Conservation (phyloP, 2,888 invertebrate genomes). For the Agapostemon virescens region DNA sequence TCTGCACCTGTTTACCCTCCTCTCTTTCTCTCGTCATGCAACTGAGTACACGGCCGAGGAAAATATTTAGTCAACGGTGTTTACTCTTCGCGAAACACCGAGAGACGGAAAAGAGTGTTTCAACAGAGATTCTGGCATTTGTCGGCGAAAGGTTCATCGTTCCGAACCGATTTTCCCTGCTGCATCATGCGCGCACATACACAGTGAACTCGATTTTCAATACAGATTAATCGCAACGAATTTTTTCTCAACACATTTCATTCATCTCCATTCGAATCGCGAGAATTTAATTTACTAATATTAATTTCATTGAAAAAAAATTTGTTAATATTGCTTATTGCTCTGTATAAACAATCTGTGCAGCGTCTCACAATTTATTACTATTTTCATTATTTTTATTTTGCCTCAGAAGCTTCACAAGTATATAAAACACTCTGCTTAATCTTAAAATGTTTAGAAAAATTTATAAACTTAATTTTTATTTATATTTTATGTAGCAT, state of each 20-base stretch:
- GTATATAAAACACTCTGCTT: no score
- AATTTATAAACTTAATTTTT: no score
- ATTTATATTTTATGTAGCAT: background rate
- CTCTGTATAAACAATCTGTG: no score
- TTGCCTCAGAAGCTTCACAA: no score
- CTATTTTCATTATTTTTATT: no score
- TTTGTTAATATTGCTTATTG: no score
- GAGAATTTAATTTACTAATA: background rate
- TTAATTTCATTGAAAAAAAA: background rate
- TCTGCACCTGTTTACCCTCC: background rate
- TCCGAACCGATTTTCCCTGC: background rate
- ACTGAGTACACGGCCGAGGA: background rate
- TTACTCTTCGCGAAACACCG: slow-evolving; percentile 10
- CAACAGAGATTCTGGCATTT: slow-evolving; percentile 20
- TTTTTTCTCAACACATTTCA: background rate
- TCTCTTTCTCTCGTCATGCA: background rate
- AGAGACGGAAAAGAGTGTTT: background rate
- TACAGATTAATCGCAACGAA: background rate
- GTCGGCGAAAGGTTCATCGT: slow-evolving; percentile 1
- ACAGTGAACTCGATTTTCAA: background rate
- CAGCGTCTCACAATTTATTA: no score
- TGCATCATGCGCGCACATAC: background rate
- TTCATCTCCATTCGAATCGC: background rate
- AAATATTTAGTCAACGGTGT: slow-evolving; percentile 29
- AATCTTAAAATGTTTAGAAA: no score